Evolutionary conservation across 2,888 invertebrate genomes (phyloP).

Genomic region (Portevinia maculata): DNA sequence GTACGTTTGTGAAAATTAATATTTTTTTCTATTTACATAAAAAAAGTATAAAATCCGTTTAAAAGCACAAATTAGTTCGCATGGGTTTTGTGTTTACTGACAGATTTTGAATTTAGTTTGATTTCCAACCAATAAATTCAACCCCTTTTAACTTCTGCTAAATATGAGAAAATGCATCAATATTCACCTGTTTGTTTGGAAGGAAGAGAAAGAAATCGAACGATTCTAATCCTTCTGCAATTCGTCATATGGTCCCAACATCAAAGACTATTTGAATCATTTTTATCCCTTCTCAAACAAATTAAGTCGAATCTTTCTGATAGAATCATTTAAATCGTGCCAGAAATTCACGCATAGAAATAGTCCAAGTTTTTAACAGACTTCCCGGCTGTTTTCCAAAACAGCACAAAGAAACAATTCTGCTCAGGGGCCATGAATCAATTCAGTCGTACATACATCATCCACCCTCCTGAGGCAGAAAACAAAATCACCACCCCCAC

Average conservation of each 20-base stretch:
- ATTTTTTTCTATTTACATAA: no score
- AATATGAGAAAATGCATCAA: no score
- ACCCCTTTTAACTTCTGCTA: no score
- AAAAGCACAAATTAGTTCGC: no score
- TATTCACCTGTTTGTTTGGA: no score
- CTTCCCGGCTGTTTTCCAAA: no score
- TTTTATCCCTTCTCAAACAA: neutral
- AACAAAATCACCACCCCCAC: slow-evolving; percentile 2
- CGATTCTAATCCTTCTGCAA: neutral
- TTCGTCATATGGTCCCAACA: neutral
- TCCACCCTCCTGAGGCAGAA: slow-evolving; percentile 9
- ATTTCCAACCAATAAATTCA: no score
- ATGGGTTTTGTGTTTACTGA: no score
- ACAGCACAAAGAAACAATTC: slow-evolving; percentile 32
- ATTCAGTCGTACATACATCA: slow-evolving; percentile 26
- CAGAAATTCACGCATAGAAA: slow-evolving; percentile 23
- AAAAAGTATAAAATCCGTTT: no score
- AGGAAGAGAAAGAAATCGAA: no score
- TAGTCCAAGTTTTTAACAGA: slow-evolving; percentile 14
- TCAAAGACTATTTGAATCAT: slow-evolving; percentile 9
- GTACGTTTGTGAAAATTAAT: no score
- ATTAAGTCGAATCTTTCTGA: slow-evolving; percentile 15
- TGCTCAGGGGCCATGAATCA: slow-evolving; percentile 36
- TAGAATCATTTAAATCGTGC: slow-evolving; percentile 33
- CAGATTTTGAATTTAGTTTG: no score